phyloP scores from a whole-genome alignment of 2,113 vertebrate genomes.

The Junco hyemalis region DNA sequence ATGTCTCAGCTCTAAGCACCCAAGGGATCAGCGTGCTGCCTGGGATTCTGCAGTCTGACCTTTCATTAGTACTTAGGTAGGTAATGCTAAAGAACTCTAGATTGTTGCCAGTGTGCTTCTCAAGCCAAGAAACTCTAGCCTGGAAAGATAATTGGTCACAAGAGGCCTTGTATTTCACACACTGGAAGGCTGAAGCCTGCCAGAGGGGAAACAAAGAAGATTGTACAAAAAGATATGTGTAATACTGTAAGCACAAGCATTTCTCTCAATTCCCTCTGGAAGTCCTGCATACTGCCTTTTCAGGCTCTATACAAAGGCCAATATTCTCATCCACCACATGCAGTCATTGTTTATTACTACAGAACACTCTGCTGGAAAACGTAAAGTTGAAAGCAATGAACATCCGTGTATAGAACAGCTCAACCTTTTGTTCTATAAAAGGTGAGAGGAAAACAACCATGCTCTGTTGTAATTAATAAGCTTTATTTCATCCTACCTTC shows the following conservation, averaged over 20 bases:
- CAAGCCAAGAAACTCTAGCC: conserved; percentile 51
- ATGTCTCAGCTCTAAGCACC: conserved; percentile 1
- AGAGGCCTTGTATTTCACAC: conserved; percentile 44
- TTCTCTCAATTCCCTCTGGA: not conserved
- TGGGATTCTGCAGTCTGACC: conserved; percentile 20
- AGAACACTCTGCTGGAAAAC: not conserved
- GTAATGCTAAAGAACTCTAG: conserved; percentile 51
- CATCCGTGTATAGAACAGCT: not conserved
- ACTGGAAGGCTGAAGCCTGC: conserved; percentile 36
- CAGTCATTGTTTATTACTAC: not conserved
- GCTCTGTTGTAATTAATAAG: not conserved
- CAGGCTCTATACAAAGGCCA: not conserved
- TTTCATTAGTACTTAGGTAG: conserved; percentile 55
- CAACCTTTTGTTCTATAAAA: not conserved
- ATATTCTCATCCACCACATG: not conserved
- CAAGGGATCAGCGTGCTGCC: not conserved
- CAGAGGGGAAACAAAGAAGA: conserved; percentile 58
- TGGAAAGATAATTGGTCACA: conserved; percentile 53
- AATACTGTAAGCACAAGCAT: not conserved
- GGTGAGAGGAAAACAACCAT: not conserved
- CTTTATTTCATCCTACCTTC: conserved; percentile 70
- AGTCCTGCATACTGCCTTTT: not conserved
- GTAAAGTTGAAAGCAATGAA: not conserved
- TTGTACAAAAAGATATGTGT: conserved; percentile 10
- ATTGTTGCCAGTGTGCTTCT: conserved; percentile 34